Conservation (phyloP, 2,888 invertebrate genomes). For the Eledona agricola region DNA sequence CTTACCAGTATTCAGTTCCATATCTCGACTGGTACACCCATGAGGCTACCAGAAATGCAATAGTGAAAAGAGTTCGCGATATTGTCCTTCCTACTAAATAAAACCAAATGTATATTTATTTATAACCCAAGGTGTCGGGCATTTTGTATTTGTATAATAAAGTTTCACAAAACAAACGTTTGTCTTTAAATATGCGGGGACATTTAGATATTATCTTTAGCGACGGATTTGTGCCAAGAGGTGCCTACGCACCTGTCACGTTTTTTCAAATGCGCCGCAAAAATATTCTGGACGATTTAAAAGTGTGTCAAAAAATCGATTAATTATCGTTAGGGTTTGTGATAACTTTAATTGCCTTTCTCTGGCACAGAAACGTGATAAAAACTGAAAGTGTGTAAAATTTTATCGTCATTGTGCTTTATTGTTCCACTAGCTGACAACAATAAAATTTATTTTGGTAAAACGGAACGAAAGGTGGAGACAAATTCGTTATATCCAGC, state of each 20-base stretch:
- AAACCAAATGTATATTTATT: slow-evolving; percentile 1
- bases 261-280: slow-evolving; percentile 24
- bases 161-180: slow-evolving; percentile 12
- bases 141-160: slow-evolving; percentile 13
- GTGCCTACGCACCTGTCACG: slow-evolving; percentile 29
- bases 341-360: too few relatives aligned
- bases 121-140: slow-evolving; percentile 18
- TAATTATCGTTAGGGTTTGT: too few relatives aligned
- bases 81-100: slow-evolving; percentile 40
- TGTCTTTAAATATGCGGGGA: slow-evolving; percentile 18
- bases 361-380: too few relatives aligned
- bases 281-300: too few relatives aligned
- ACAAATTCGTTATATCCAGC: slow-evolving; percentile 24
- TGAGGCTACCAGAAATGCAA: slow-evolving; percentile 45
- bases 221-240: slow-evolving; percentile 26
- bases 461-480: background rate
- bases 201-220: slow-evolving; percentile 25
- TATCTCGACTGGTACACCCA: slow-evolving; percentile 47
- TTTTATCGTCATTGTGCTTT: too few relatives aligned
- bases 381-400: too few relatives aligned
- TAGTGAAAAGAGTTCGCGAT: slow-evolving; percentile 50
- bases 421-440: too few relatives aligned
- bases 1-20: slow-evolving; percentile 39
- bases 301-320: too few relatives aligned
- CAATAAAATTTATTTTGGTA: too few relatives aligned